phyloP scores from a whole-genome alignment of 35 echinoderm and acorn worm species.

The Stichopus chloronotus region DNA sequence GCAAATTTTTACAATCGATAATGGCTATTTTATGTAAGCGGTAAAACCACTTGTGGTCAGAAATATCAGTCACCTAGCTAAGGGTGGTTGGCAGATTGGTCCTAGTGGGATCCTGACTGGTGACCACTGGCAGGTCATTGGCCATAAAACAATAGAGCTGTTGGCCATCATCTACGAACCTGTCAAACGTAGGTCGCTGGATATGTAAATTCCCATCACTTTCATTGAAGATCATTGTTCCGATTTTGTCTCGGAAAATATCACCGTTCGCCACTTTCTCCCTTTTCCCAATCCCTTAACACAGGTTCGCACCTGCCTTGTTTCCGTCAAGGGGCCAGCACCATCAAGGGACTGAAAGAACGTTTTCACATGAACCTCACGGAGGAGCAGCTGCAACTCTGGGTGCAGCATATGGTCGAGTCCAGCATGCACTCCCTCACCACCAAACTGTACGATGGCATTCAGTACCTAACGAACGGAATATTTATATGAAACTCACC shows the following conservation, averaged over 20 bases:
- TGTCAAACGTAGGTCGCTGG: too few species aligned
- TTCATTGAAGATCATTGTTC: too few species aligned
- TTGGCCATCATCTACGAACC: too few species aligned
- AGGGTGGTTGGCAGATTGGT: too few species aligned
- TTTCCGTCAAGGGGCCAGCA: conserved; percentile 98
- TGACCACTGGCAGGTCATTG: too few species aligned
- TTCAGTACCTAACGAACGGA: conserved; percentile 99
- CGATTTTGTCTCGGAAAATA: not conserved
- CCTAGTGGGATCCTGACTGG: too few species aligned
- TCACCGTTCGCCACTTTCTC: not conserved
- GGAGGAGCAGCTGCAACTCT: conserved; percentile 94
- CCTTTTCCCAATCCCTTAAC: not conserved
- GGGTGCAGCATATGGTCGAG: conserved; percentile 97
- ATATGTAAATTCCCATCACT: too few species aligned
- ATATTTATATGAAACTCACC: conserved; percentile 77
- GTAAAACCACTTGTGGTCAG: too few species aligned
- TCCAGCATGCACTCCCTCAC: conserved; percentile 99
- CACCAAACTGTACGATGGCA: conserved; percentile 95
- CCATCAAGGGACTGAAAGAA: conserved; percentile 83
- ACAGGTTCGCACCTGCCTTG: conserved; percentile 92
- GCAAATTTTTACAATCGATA: too few species aligned
- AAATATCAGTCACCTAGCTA: too few species aligned
- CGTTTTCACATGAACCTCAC: conserved; percentile 98
- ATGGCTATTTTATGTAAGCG: too few species aligned
- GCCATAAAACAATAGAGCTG: too few species aligned